These are phyloP conservation scores for Epinephelus fuscoguttatus DNA, from an alignment of 2,113 vertebrate genomes.

Conservation along the genomic window DNA sequence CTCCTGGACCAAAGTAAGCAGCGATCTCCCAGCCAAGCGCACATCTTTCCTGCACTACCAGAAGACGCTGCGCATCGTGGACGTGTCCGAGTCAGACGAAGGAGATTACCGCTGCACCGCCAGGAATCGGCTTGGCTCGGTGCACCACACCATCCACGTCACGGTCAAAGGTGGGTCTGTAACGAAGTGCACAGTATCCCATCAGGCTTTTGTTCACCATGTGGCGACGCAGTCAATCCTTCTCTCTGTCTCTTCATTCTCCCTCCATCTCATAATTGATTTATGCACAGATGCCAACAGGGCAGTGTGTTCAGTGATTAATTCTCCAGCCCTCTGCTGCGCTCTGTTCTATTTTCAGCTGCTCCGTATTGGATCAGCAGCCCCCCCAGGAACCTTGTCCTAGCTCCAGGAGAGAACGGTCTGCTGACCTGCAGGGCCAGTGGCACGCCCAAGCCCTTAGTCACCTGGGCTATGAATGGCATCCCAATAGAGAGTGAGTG, in stretches of 20 bases:
- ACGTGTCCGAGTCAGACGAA: constrained; percentile 92
- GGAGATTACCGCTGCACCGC: constrained; percentile 94
- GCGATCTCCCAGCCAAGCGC: constrained; percentile 88
- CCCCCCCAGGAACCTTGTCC: constrained; percentile 91
- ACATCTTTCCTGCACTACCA: constrained; percentile 90
- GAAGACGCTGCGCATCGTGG: constrained; percentile 91
- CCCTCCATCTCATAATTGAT: constrained; percentile 61
- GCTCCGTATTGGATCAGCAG: constrained; percentile 95
- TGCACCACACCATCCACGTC: constrained; percentile 90
- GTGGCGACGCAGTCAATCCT: not conserved
- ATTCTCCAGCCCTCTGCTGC: constrained; percentile 57
- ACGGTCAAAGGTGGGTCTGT: constrained; percentile 90
- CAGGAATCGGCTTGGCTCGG: constrained; percentile 86
- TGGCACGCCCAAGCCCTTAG: constrained; percentile 92
- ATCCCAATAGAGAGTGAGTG: constrained; percentile 92
- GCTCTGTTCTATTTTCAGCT: constrained; percentile 83
- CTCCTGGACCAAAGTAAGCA: constrained; percentile 92
- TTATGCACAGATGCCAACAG: constrained; percentile 52
- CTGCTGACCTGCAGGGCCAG: constrained; percentile 92
- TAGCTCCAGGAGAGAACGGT: constrained; percentile 93
- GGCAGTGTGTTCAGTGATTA: constrained; percentile 52
- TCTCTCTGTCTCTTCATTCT: constrained; percentile 16
- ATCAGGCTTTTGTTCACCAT: not conserved
- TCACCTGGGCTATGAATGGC: constrained; percentile 93
- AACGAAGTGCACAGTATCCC: not conserved